These are phyloP conservation scores for Chrysolina americana DNA, from an alignment of 2,888 invertebrate genomes.

Conservation along the genomic window DNA sequence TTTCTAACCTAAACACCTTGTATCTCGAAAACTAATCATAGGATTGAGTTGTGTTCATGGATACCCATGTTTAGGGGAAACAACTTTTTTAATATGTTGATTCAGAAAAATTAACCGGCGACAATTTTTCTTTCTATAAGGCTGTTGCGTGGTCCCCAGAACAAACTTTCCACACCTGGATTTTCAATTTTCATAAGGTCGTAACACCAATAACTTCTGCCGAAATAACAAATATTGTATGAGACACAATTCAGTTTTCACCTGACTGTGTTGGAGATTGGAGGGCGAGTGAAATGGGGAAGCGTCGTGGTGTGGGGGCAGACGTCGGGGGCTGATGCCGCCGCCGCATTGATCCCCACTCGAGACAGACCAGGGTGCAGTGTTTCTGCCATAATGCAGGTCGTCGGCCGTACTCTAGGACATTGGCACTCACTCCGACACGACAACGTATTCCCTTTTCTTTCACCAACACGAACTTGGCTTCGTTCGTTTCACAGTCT, in stretches of 20 bases:
- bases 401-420: constrained; percentile 65
- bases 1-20: too few relatives aligned
- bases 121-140: too few relatives aligned
- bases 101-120: too few relatives aligned
- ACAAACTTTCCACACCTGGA: too few relatives aligned
- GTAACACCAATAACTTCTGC: constrained; percentile 20
- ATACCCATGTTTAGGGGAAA: too few relatives aligned
- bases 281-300: not conserved
- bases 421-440: constrained; percentile 58
- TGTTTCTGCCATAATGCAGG: constrained; percentile 65
- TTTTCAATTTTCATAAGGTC: too few relatives aligned
- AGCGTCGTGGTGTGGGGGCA: constrained; percentile 69
- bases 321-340: constrained; percentile 72
- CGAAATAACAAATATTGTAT: constrained; percentile 15
- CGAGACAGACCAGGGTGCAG: constrained; percentile 69
- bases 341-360: constrained; percentile 72
- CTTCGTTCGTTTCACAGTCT: not conserved
- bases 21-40: too few relatives aligned
- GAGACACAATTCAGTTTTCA: constrained; percentile 33
- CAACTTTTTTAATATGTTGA: too few relatives aligned
- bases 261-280: constrained; percentile 25
- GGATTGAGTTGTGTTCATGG: too few relatives aligned
- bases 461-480: constrained; percentile 21
- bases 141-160: too few relatives aligned
- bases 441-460: constrained; percentile 19